These are phyloP conservation scores for Gymnogyps californianus DNA, from an alignment of 2,113 vertebrate genomes.

Conservation along the genomic window DNA sequence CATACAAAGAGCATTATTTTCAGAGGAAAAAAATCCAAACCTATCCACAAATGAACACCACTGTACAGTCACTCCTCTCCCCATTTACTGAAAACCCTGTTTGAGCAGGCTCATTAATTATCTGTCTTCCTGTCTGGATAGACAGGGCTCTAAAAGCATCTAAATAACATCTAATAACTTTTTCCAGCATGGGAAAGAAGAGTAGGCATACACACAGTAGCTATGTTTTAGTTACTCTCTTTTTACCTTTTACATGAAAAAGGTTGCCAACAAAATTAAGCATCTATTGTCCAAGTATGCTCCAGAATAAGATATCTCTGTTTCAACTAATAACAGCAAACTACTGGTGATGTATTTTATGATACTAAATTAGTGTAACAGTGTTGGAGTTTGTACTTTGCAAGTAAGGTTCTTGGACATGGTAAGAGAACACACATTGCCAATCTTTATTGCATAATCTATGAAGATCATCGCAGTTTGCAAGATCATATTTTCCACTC, in stretches of 20 bases:
- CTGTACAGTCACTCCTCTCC: neutral
- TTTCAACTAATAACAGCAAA: neutral
- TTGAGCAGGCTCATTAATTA: neutral
- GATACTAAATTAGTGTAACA: neutral
- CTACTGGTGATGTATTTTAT: neutral
- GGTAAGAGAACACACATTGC: neutral
- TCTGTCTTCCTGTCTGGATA: neutral
- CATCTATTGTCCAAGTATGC: neutral
- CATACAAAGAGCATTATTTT: neutral
- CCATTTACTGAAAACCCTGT: neutral
- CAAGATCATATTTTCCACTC: neutral
- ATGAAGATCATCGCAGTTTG: neutral
- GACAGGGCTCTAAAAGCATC: neutral
- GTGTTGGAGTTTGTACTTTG: neutral
- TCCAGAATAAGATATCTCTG: neutral
- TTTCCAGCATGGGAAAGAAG: neutral
- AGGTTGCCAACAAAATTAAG: neutral
- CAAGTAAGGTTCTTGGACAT: neutral
- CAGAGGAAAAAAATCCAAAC: neutral
- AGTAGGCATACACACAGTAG: neutral
- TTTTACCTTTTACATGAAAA: neutral
- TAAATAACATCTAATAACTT: neutral
- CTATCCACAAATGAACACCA: neutral
- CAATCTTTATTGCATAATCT: neutral
- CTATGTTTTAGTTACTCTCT: neutral